Percentiles rank a stretch among this genome's conserved stretches.
These are phyloP conservation scores for Tridacna gigas DNA, from an alignment of 2,888 invertebrate genomes.

Conservation along the genomic window DNA sequence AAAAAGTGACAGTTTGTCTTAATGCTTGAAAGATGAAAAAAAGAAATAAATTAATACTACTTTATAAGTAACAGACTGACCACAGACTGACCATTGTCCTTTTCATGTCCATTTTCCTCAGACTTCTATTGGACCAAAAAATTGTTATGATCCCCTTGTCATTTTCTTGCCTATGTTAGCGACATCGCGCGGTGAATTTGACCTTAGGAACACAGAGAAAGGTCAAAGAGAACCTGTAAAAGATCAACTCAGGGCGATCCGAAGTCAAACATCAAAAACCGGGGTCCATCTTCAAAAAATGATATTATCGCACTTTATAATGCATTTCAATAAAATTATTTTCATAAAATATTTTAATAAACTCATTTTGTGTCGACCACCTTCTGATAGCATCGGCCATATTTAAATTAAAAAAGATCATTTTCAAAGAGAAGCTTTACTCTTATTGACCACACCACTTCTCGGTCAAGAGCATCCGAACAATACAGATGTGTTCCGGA, in stretches of 20 bases:
- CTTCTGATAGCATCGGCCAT: constrained; percentile 44
- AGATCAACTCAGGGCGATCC: constrained; percentile 40
- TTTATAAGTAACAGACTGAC: constrained; percentile 17
- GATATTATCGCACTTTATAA: constrained; percentile 54
- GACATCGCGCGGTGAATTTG: constrained; percentile 41
- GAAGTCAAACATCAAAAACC: constrained; percentile 55
- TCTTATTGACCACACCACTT: constrained; percentile 5
- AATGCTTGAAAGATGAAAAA: constrained; percentile 26
- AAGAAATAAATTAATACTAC: constrained; percentile 24
- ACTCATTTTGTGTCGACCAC: constrained; percentile 8
- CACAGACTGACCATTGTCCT: constrained; percentile 7
- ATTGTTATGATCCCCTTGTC: constrained; percentile 52
- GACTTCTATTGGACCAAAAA: constrained; percentile 45
- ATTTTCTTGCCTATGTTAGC: constrained; percentile 38
- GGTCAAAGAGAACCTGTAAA: constrained; percentile 46
- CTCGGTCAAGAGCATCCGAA: constrained; percentile 48
- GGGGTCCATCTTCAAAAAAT: constrained; percentile 34
- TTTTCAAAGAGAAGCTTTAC: constrained; percentile 50
- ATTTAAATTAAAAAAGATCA: constrained; percentile 51
- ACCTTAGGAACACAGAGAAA: constrained; percentile 34
- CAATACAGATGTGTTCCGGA: constrained; percentile 54
- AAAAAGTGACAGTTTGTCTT: constrained; percentile 16
- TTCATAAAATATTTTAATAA: constrained; percentile 49
- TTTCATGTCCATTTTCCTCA: constrained; percentile 27
- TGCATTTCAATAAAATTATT: constrained; percentile 59